Evolutionary conservation across 2,888 invertebrate species (phyloP).

Genomic region (Idaea straminata): DNA sequence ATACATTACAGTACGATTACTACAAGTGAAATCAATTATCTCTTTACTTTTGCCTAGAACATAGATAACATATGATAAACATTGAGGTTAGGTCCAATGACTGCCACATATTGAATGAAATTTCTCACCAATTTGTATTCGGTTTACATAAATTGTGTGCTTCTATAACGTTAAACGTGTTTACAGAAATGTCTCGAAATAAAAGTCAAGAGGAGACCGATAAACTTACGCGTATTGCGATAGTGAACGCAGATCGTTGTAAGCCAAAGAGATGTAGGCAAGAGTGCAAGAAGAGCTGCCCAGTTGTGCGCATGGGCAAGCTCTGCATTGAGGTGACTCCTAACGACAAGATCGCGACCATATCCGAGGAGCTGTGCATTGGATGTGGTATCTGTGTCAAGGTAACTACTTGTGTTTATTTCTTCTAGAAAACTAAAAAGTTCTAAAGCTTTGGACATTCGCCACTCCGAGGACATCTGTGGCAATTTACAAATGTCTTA

Average conservation of each 20-base stretch:
- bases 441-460: neutral
- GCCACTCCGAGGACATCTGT: neutral
- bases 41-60: slow-evolving; percentile 22
- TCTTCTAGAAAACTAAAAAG: neutral
- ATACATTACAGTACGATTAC: slow-evolving; percentile 14
- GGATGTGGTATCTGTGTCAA: slow-evolving; percentile 99
- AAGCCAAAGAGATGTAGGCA: slow-evolving; percentile 99
- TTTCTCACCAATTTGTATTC: slow-evolving; percentile 32
- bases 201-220: slow-evolving; percentile 90
- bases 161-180: slow-evolving; percentile 33
- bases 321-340: slow-evolving; percentile 98
- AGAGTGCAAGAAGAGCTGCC: slow-evolving; percentile 99
- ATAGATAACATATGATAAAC: slow-evolving; percentile 35
- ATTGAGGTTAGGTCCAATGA: slow-evolving; percentile 66
- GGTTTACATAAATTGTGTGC: slow-evolving; percentile 17
- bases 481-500: too few relatives aligned
- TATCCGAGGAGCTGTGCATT: slow-evolving; percentile 99
- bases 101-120: slow-evolving; percentile 61
- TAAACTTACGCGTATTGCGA: slow-evolving; percentile 97
- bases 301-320: slow-evolving; percentile 99
- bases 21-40: slow-evolving; percentile 15
- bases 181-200: slow-evolving; percentile 77
- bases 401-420: slow-evolving; percentile 72
- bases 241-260: slow-evolving; percentile 98
- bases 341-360: slow-evolving; percentile 96